Base-by-base conservation (phyloP, 1,140 invertebrate genomes). In the Bradynema listronoti region DNA sequence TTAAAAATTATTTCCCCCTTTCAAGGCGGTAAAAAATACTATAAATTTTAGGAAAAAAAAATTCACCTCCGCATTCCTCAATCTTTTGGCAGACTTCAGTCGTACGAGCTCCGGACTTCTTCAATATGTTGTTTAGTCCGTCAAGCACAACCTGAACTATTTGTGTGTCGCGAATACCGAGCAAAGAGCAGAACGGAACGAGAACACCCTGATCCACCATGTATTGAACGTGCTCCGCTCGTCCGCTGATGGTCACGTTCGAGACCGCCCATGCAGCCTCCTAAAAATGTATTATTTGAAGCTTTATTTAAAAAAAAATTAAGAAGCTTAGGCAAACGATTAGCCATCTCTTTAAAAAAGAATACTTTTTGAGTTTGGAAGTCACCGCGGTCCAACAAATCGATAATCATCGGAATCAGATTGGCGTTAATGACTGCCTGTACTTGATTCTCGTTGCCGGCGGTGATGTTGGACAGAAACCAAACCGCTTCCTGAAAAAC, bases 261-360 rank as follows among this genome's bases (percentile, higher is more conserved):
- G 89, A 94, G 16, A 99, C 89, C 4, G 93, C 93, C 94, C 94
- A 99, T 0, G 92, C 91, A 14, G 93, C 93, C 82, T 97, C 93
- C 80, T 68, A 36, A 11, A 67, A 57, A 25, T 16, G 30, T 25
- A 34, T 3, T 4, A 19, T 60, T n/a, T n/a, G n/a, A n/a, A n/a
- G n/a, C n/a, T n/a, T n/a, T n/a, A n/a, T n/a, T n/a, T n/a, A n/a
- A n/a, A n/a, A n/a, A n/a, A n/a, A n/a, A n/a, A n/a, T n/a, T n/a
- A n/a, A n/a, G n/a, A n/a, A n/a, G n/a, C n/a, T n/a, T n/a, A n/a
- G n/a, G n/a, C n/a, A n/a, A n/a, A n/a, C n/a, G n/a, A n/a, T n/a
- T n/a, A n/a, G n/a, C n/a, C n/a, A n/a, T n/a, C n/a, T n/a, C n/a
- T n/a, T n/a, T n/a, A n/a, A 19, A 11, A 39, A 3, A 50, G 34